Conservation (phyloP, 2,888 invertebrate genomes). For the Bedellia somnulentella region DNA sequence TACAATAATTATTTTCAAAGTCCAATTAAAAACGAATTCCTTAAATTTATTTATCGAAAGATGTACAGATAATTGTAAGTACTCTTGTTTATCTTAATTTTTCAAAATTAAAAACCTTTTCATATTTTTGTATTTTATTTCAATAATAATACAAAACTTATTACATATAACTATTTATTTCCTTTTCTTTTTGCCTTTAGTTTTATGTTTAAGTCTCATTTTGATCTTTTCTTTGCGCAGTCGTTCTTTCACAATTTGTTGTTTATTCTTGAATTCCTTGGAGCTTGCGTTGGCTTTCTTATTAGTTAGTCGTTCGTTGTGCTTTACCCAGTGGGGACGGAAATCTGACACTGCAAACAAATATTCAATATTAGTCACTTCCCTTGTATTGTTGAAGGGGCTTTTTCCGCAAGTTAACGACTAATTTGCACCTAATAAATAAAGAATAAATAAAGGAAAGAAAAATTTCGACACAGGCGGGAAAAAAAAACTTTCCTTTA, state of each 20-base stretch:
- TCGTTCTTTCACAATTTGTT: slow-evolving; percentile 77
- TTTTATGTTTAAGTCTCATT: slow-evolving; percentile 45
- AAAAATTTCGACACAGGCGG: too few relatives aligned
- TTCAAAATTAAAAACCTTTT: slow-evolving; percentile 56
- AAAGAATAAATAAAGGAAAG: too few relatives aligned
- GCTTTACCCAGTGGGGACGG: slow-evolving; percentile 75
- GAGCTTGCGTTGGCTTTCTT: slow-evolving; percentile 56
- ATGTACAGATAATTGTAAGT: slow-evolving; percentile 56
- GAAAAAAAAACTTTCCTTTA: too few relatives aligned
- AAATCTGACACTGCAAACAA: slow-evolving; percentile 49
- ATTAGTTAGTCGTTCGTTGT: slow-evolving; percentile 71
- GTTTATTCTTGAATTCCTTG: slow-evolving; percentile 70
- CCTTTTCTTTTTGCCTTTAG: neutral
- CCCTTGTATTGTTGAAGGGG: too few relatives aligned
- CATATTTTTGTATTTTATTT: slow-evolving; percentile 22
- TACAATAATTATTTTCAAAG: too few relatives aligned
- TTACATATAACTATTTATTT: too few relatives aligned
- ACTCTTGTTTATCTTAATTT: slow-evolving; percentile 50
- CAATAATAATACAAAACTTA: too few relatives aligned
- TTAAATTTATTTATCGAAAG: slow-evolving; percentile 41
- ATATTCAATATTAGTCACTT: too few relatives aligned
- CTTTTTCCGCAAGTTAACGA: too few relatives aligned
- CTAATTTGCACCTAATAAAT: too few relatives aligned
- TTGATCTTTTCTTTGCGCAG: slow-evolving; percentile 66
- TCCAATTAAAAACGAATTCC: too few relatives aligned